These are phyloP conservation scores for Drosophila prostipennis DNA, from an alignment of 2,888 invertebrate genomes.

Conservation along the genomic window DNA sequence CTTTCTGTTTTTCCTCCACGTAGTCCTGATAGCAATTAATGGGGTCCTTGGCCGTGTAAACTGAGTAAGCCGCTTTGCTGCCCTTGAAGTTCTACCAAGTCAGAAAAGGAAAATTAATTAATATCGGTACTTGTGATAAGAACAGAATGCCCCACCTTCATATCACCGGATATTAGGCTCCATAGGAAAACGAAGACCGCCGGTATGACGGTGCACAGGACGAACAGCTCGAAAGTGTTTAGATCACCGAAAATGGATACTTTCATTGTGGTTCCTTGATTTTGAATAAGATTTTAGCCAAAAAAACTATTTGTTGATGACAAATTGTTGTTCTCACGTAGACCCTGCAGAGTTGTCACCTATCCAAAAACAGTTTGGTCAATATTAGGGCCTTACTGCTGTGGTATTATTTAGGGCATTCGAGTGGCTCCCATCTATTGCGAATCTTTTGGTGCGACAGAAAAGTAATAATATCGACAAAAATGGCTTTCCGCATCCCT, in stretches of 20 bases:
- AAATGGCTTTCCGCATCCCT: conserved; percentile 81
- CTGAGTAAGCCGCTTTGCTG: conserved; percentile 67
- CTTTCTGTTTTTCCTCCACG: conserved; percentile 46
- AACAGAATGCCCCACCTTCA: conserved; percentile 58
- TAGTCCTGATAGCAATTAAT: conserved; percentile 82
- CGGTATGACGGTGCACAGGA: conserved; percentile 76
- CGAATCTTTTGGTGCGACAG: conserved; percentile 6
- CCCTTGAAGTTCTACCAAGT: conserved; percentile 74
- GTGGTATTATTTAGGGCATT: conserved; percentile 33
- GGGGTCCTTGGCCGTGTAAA: conserved; percentile 77
- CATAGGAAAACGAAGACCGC: conserved; percentile 79
- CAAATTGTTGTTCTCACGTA: conserved; percentile 60
- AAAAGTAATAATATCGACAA: conserved; percentile 29
- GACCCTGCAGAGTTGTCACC: conserved; percentile 43
- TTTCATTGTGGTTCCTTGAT: conserved; percentile 51
- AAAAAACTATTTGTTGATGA: conserved; percentile 41
- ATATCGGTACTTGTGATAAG: conserved; percentile 15
- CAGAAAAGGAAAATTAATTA: neutral
- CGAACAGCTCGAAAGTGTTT: conserved; percentile 63
- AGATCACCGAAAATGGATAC: conserved; percentile 63
- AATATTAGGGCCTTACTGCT: neutral
- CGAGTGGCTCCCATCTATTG: neutral
- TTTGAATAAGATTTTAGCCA: neutral
- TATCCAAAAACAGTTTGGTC: neutral
- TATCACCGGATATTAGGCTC: conserved; percentile 77